Conservation (phyloP, 2,888 invertebrate genomes). For the Uloborus plumipes region DNA sequence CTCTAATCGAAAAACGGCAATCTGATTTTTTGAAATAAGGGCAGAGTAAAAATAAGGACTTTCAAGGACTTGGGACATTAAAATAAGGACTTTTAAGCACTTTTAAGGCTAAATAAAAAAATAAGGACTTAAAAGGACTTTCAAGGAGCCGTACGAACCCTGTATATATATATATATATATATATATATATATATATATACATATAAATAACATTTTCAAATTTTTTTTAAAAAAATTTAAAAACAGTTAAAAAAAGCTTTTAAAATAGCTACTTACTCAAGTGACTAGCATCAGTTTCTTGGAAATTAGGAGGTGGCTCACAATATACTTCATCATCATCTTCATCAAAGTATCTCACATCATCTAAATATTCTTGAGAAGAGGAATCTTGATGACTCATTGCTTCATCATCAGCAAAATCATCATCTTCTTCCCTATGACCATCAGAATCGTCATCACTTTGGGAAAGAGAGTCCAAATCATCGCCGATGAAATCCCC, state of each 20-base stretch:
- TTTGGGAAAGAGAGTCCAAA: constrained; percentile 64
- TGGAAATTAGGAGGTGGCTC: constrained; percentile 61
- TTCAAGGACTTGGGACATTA: too few relatives aligned
- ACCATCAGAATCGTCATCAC: constrained; percentile 65
- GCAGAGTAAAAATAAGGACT: too few relatives aligned
- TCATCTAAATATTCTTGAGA: constrained; percentile 66
- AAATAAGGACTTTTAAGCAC: too few relatives aligned
- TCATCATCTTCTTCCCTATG: constrained; percentile 71
- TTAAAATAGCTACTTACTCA: constrained; percentile 41
- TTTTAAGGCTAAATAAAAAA: too few relatives aligned
- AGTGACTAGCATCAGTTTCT: constrained; percentile 61
- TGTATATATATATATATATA: too few relatives aligned
- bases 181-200: too few relatives aligned
- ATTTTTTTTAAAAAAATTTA: neutral
- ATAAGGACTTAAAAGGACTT: too few relatives aligned
- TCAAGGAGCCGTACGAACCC: too few relatives aligned
- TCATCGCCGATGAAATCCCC: constrained; percentile 65
- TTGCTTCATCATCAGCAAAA: constrained; percentile 76
- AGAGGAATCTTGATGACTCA: constrained; percentile 65
- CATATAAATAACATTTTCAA: neutral
- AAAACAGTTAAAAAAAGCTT: neutral
- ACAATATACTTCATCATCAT: constrained; percentile 63
- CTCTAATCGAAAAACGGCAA: too few relatives aligned
- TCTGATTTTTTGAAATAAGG: too few relatives aligned
- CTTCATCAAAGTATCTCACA: constrained; percentile 62